Evolutionary conservation across 1,140 invertebrate species (phyloP).

Genomic region (Cherax destructor): DNA sequence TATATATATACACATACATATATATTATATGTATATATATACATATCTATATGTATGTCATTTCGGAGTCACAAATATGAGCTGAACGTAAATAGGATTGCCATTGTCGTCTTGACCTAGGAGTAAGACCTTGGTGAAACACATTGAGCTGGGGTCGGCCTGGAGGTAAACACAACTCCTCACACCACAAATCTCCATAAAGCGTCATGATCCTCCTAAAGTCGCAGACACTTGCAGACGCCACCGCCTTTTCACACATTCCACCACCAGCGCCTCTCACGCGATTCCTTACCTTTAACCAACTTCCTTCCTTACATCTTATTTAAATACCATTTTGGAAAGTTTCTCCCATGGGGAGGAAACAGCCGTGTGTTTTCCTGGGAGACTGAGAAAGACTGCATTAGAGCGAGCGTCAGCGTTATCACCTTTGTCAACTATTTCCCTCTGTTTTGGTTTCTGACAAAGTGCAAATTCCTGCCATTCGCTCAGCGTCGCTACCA

Average conservation of each 20-base stretch:
- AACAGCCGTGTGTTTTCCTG: background rate
- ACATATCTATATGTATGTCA: no score
- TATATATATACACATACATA: no score
- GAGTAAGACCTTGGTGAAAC: background rate
- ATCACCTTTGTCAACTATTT: slow-evolving; percentile 25
- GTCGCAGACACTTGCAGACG: background rate
- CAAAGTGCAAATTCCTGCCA: slow-evolving; percentile 30
- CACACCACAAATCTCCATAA: background rate
- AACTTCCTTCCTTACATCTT: background rate
- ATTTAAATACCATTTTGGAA: background rate
- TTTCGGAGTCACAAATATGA: no score
- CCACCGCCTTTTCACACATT: background rate
- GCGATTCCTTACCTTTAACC: background rate
- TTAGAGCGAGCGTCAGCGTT: background rate
- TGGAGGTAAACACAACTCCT: background rate
- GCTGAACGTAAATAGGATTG: no score
- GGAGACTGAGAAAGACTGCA: background rate
- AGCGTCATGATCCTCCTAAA: background rate
- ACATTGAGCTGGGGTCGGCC: background rate
- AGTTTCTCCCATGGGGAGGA: background rate
- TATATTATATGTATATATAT: no score
- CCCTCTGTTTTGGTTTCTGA: slow-evolving; percentile 36
- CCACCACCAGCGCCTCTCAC: background rate
- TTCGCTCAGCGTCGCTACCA: background rate
- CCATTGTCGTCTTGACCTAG: no score